Conservation (phyloP, 2,888 invertebrate species). For the Amblyteles armatorius region DNA sequence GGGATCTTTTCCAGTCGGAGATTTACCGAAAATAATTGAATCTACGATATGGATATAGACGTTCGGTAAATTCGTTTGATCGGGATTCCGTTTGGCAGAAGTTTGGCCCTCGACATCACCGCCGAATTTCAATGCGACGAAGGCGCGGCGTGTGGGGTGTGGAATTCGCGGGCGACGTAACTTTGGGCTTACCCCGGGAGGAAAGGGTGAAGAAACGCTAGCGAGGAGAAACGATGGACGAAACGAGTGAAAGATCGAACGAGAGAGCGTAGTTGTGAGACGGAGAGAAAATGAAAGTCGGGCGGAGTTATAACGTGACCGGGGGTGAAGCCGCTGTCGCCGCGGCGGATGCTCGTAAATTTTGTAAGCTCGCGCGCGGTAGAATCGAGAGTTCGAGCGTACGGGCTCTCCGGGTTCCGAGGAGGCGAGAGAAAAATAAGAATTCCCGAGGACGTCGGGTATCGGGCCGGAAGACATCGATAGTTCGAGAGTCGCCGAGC, state of each 20-base stretch:
- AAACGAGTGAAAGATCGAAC: background rate
- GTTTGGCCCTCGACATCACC: conserved; percentile 26
- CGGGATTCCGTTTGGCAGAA: conserved; percentile 12
- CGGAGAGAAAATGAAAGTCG: conserved; percentile 45
- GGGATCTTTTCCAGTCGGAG: background rate
- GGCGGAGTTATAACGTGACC: conserved; percentile 39
- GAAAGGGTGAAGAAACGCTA: conserved; percentile 31
- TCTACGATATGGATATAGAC: background rate
- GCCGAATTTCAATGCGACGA: conserved; percentile 50
- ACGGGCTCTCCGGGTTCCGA: conserved; percentile 30
- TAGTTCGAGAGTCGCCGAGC: conserved; percentile 43
- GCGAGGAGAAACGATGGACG: background rate
- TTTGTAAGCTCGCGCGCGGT: conserved; percentile 52
- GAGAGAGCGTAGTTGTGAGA: conserved; percentile 22
- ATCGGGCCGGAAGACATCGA: conserved; percentile 62
- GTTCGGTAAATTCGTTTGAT: conserved; percentile 19
- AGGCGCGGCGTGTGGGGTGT: background rate
- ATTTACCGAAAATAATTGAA: background rate
- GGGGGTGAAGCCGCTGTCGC: conserved; percentile 59
- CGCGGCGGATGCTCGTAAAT: conserved; percentile 69
- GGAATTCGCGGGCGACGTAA: conserved; percentile 17
- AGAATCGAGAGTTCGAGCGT: conserved; percentile 38
- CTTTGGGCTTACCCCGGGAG: conserved; percentile 21
- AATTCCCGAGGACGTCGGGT: conserved; percentile 44
- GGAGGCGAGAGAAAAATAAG: conserved; percentile 55